phyloP scores from a whole-genome alignment of 2,888 invertebrate genomes.

The Agrotis puta region DNA sequence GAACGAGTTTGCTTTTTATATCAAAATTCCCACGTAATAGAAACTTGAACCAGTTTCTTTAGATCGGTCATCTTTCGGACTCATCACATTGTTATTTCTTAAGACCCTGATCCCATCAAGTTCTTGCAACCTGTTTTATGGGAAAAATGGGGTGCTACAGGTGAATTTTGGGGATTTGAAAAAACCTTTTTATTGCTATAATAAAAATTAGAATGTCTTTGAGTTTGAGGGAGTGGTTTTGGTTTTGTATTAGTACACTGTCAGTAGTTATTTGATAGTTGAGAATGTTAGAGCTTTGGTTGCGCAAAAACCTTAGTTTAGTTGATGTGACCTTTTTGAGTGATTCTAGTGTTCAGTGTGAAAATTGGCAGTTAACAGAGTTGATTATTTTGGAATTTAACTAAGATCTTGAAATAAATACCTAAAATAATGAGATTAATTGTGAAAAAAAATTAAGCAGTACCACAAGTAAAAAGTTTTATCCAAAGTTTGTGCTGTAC shows the following conservation, averaged over 20 bases:
- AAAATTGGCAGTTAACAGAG: background rate
- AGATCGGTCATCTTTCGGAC: slow-evolving; percentile 47
- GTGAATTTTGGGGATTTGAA: slow-evolving; percentile 55
- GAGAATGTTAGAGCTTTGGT: background rate
- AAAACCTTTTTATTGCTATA: slow-evolving; percentile 7
- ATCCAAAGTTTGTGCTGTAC: too few species aligned
- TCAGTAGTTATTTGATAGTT: slow-evolving; percentile 41
- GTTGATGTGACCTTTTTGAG: background rate
- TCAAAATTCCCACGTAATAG: slow-evolving; percentile 64
- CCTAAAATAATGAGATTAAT: background rate
- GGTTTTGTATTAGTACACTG: background rate
- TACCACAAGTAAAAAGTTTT: background rate
- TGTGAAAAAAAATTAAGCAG: too few species aligned
- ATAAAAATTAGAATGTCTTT: slow-evolving; percentile 23
- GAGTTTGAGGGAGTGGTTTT: slow-evolving; percentile 8
- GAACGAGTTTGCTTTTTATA: slow-evolving; percentile 51
- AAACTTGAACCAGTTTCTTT: slow-evolving; percentile 59
- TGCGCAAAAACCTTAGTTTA: background rate
- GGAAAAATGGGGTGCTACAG: slow-evolving; percentile 62
- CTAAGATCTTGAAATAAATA: too few species aligned
- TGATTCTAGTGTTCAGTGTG: background rate
- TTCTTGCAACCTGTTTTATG: slow-evolving; percentile 38
- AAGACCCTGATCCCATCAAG: slow-evolving; percentile 63
- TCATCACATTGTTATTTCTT: slow-evolving; percentile 54
- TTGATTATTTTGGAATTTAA: background rate